A percentile compares a stretch with the other conserved stretches of the same genome.
Evolutionary conservation across 2,113 vertebrate species (phyloP).

Genomic region (Brachypodius melanocephalos): DNA sequence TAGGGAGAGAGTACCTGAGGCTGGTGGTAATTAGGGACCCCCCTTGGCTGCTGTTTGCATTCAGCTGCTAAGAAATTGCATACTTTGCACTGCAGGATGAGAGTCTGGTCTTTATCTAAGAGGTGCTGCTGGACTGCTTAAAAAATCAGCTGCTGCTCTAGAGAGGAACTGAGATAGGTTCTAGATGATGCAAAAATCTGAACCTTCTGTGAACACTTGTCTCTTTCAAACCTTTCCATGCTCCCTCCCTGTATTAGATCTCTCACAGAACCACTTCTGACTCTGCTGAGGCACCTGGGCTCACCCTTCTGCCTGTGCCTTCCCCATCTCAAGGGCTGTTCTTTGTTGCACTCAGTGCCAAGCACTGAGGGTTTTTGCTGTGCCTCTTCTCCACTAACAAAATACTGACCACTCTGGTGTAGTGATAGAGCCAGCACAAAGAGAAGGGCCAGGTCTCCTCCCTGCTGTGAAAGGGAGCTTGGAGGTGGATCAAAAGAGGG

Average conservation of each 20-base stretch:
- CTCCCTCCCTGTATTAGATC: neutral
- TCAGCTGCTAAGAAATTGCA: neutral
- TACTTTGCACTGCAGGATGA: neutral
- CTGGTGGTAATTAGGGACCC: conserved; percentile 34
- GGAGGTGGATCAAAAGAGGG: neutral
- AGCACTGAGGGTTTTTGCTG: accelerated
- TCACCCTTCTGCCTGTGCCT: neutral
- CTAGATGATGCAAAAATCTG: neutral
- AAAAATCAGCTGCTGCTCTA: neutral
- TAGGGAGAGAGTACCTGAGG: conserved; percentile 33
- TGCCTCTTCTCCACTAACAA: neutral
- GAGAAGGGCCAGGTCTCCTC: neutral
- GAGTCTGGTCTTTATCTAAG: neutral
- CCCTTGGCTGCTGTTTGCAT: neutral
- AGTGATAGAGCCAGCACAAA: neutral
- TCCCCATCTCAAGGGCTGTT: neutral
- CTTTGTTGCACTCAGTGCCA: neutral
- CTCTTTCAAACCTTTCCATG: neutral
- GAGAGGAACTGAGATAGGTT: neutral
- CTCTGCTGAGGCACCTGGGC: neutral
- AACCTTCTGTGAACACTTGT: neutral
- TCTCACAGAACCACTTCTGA: neutral
- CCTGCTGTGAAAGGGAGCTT: neutral
- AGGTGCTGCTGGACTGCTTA: neutral
- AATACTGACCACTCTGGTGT: neutral